Base-by-base conservation (phyloP, 2,797 vertebrate genomes). In the Sylvia borin region DNA sequence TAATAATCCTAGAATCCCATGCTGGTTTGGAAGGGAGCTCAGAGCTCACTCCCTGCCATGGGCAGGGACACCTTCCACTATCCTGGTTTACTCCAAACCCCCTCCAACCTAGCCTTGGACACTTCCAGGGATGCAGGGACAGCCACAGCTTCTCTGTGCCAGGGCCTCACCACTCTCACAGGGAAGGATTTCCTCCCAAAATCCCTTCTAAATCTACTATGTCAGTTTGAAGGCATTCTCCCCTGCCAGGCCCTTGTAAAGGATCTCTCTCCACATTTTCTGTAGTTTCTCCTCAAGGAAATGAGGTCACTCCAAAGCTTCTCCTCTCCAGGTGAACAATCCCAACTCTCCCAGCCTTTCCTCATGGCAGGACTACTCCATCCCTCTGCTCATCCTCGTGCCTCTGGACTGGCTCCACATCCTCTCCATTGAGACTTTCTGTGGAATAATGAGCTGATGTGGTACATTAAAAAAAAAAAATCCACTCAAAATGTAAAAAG, bases 61-160 rank as follows among this genome's bases (percentile, higher is more conserved):
- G 40, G 20, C n/a, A 31, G 34, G 31, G 40, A 22, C 31, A 47
- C 0, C 7, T 77, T 6, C 34, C 57, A 62, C 6, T 3, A 0
- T 1, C 14, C 31, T 14, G 13, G 11, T 5, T 0, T 34, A 2
- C 8, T 70, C 31, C 40, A 29, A 53, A 10, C 11, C 24, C 8
- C 0, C 0, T 36, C 54, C 65, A 77, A 0, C 34, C 57, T 70
- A 57, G 42, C 26, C 8, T 55, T 55, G 57, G 55, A 1, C 40
- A 48, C 6, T 68, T 0, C 22, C 54, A 68, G 62, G n/a, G 54
- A 53, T 38, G 12, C 45, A 85, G 62, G 62, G 62, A 12, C 71
- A 75, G 45, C 61, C 53, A 43, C 71, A 74, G 53, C 70, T 66
- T 5, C 81, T 51, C 71, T 58, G 61, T 50, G 36, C 50, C 68